phyloP scores from a whole-genome alignment of 2,888 invertebrate genomes.

The Rhorus exstirpatorius region DNA sequence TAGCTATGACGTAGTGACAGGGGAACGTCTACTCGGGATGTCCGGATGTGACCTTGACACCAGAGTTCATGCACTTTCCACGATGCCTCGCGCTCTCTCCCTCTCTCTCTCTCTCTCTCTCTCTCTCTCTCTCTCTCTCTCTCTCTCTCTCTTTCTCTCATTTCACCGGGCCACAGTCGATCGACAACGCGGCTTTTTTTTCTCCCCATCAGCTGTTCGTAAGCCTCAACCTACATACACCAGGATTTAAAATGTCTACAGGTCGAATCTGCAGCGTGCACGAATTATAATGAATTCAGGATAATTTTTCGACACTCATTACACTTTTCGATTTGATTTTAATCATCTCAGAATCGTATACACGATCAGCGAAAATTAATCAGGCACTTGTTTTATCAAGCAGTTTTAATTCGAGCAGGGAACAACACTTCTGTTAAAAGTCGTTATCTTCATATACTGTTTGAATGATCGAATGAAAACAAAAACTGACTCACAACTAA shows the following conservation, averaged over 20 bases:
- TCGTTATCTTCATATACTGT: not conserved
- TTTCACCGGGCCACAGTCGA: conserved; percentile 67
- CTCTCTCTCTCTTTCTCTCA: too few species aligned
- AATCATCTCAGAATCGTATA: not conserved
- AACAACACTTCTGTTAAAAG: too few species aligned
- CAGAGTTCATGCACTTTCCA: conserved; percentile 68
- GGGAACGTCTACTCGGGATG: conserved; percentile 70
- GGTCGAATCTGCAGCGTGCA: not conserved
- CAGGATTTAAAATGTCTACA: not conserved
- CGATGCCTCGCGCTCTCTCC: conserved; percentile 17
- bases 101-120: too few species aligned
- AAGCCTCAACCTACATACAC: conserved; percentile 13
- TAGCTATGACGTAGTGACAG: conserved; percentile 70
- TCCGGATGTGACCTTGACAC: conserved; percentile 74
- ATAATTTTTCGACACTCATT: not conserved
- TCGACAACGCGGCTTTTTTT: conserved; percentile 47
- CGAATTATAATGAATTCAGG: not conserved
- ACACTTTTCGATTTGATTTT: too few species aligned
- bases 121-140: too few species aligned
- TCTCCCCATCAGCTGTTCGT: conserved; percentile 44
- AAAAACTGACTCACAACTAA: not conserved
- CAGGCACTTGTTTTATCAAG: too few species aligned
- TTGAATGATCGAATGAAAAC: not conserved
- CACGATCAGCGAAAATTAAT: too few species aligned
- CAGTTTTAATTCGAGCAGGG: not conserved